Evolutionary conservation across 2,113 vertebrate species (phyloP).

Genomic region (Sakesphorus luctuosus): DNA sequence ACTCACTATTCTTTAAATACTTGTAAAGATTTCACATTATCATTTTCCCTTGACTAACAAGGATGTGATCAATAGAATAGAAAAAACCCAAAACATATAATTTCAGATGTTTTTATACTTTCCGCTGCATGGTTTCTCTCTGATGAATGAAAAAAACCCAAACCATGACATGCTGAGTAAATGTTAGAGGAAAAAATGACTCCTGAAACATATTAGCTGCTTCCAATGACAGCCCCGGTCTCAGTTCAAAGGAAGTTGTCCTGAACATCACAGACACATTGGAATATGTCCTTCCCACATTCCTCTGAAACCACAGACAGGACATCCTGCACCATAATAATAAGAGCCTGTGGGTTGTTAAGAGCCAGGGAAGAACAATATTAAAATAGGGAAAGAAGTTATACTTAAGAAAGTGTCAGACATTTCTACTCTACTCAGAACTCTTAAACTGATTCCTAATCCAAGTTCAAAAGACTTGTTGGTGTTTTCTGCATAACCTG

Average conservation of each 20-base stretch:
- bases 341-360: background rate
- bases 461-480: background rate
- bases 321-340: background rate
- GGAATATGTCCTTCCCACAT: background rate
- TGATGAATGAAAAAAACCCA: background rate
- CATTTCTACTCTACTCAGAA: background rate
- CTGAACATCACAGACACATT: background rate
- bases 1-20: background rate
- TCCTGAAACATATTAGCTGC: constrained; percentile 9
- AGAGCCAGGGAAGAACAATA: background rate
- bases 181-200: background rate
- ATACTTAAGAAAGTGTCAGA: background rate
- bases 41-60: background rate
- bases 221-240: background rate
- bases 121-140: background rate
- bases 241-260: constrained; percentile 16
- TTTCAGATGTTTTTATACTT: background rate
- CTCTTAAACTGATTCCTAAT: background rate
- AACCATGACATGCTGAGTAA: background rate
- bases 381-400: background rate
- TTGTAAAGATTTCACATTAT: background rate
- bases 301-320: constrained; percentile 18
- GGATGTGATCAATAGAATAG: background rate
- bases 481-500: background rate
- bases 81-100: background rate